Evolutionary conservation across 1,140 invertebrate genomes (phyloP).

Genomic region (Zaprionus africanus): DNA sequence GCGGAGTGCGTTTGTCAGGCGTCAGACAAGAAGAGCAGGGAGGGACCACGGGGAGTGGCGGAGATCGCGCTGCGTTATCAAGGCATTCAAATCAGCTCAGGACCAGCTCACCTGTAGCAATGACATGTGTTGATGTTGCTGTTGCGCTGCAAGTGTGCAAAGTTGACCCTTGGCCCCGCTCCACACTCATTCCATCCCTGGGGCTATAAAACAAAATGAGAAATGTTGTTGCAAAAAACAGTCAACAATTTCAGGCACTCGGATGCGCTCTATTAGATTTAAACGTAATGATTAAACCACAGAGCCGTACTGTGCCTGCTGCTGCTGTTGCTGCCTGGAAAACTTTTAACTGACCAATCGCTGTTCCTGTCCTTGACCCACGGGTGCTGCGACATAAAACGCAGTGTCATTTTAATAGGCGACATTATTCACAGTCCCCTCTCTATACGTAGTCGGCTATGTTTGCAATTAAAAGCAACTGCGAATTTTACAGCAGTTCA

Average conservation of each 20-base stretch:
- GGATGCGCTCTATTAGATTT: constrained; percentile 65
- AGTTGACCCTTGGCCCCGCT: constrained; percentile 49
- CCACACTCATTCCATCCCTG: constrained; percentile 37
- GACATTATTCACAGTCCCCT: constrained; percentile 43
- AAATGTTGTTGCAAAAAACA: constrained; percentile 74
- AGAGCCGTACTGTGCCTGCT: constrained; percentile 17
- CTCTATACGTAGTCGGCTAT: background rate
- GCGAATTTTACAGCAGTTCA: constrained; percentile 43
- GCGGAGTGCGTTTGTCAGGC: constrained; percentile 75
- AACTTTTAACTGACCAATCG: constrained; percentile 55
- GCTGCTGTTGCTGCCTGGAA: constrained; percentile 46
- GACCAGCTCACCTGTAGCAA: constrained; percentile 74
- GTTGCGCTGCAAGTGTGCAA: constrained; percentile 41
- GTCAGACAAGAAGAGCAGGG: constrained; percentile 4
- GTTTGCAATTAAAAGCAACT: constrained; percentile 34
- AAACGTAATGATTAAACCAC: constrained; percentile 78
- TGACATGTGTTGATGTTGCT: constrained; percentile 65
- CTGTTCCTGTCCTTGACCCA: constrained; percentile 70
- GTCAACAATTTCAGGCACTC: constrained; percentile 49
- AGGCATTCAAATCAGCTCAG: constrained; percentile 65
- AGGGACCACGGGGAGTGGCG: constrained; percentile 2
- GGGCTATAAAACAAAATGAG: constrained; percentile 76
- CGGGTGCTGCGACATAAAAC: constrained; percentile 37
- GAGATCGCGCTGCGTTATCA: constrained; percentile 59
- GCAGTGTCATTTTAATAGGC: constrained; percentile 44